A percentile compares a stretch with the other conserved stretches of the same genome.
Conservation (phyloP, 2,797 vertebrate species). For the Hapalemur alaotrensis region DNA sequence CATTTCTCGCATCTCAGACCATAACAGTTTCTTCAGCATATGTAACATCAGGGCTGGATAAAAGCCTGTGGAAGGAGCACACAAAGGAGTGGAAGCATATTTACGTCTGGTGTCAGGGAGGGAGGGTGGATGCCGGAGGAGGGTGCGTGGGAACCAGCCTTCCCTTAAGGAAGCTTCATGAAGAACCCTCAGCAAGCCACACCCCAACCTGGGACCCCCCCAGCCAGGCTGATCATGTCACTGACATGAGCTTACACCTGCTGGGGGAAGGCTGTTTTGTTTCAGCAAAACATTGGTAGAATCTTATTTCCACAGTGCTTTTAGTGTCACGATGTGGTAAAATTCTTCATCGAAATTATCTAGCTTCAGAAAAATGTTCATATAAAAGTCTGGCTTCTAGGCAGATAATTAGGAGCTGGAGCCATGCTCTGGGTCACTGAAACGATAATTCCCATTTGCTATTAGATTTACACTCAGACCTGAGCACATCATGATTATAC, state of each 20-base stretch:
- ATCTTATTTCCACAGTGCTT: not conserved
- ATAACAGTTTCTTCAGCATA: not conserved
- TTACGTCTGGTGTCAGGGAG: not conserved
- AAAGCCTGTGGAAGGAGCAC: not conserved
- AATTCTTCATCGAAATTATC: not conserved
- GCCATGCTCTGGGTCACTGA: slow-evolving; percentile 29
- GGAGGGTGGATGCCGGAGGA: no score
- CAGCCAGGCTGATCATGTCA: not conserved
- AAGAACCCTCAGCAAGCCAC: not conserved
- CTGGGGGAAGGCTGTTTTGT: not conserved
- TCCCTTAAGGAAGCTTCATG: not conserved
- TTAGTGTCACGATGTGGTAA: not conserved
- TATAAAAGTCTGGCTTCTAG: not conserved
- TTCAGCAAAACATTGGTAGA: not conserved
- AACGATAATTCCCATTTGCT: slow-evolving; percentile 37
- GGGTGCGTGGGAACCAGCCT: not conserved
- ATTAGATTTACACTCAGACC: slow-evolving; percentile 16
- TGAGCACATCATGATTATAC: not conserved
- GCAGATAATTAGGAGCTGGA: not conserved
- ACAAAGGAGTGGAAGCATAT: not conserved
- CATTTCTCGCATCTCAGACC: no score
- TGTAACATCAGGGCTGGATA: not conserved
- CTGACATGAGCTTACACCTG: no score
- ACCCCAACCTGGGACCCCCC: not conserved
- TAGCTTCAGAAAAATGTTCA: not conserved